phyloP scores from a whole-genome alignment of 2,797 vertebrate genomes.

The Leuciscus waleckii region DNA sequence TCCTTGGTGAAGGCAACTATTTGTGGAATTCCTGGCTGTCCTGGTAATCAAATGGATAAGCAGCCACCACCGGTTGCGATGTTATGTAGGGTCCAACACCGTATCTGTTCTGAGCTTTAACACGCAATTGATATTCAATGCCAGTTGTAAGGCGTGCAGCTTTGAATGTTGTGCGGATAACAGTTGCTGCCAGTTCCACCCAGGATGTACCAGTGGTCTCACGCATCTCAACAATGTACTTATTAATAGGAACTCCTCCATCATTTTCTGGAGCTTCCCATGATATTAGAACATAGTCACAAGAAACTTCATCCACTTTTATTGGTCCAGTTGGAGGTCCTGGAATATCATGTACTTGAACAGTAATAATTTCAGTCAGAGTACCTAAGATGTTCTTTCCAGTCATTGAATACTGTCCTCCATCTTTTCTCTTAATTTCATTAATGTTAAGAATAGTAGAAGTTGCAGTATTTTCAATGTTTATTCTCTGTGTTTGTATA shows the following conservation, averaged over 20 bases:
- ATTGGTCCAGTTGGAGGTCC: conserved; percentile 95
- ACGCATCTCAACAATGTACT: conserved; percentile 95
- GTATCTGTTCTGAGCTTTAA: conserved; percentile 98
- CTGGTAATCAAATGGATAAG: conserved; percentile 95
- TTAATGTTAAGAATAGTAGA: conserved; percentile 93
- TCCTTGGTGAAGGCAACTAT: conserved; percentile 92
- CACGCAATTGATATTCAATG: conserved; percentile 93
- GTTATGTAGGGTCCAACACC: conserved; percentile 87
- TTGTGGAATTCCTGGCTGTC: conserved; percentile 91
- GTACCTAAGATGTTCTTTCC: conserved; percentile 94
- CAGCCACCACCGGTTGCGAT: conserved; percentile 88
- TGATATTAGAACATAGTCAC: conserved; percentile 91
- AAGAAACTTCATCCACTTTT: conserved; percentile 95
- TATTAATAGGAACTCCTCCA: conserved; percentile 96
- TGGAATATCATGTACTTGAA: conserved; percentile 96
- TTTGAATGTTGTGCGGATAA: conserved; percentile 97
- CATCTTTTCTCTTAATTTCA: conserved; percentile 90
- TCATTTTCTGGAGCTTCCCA: conserved; percentile 96
- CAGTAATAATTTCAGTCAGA: conserved; percentile 88
- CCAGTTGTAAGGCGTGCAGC: conserved; percentile 91
- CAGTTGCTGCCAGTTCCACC: conserved; percentile 93
- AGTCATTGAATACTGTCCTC: conserved; percentile 89
- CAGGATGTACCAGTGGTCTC: conserved; percentile 96
- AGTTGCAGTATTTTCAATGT: conserved; percentile 90
- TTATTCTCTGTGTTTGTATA: conserved; percentile 95